Base-by-base conservation (phyloP, 1,140 invertebrate species). In the Homalodisca vitripennis region DNA sequence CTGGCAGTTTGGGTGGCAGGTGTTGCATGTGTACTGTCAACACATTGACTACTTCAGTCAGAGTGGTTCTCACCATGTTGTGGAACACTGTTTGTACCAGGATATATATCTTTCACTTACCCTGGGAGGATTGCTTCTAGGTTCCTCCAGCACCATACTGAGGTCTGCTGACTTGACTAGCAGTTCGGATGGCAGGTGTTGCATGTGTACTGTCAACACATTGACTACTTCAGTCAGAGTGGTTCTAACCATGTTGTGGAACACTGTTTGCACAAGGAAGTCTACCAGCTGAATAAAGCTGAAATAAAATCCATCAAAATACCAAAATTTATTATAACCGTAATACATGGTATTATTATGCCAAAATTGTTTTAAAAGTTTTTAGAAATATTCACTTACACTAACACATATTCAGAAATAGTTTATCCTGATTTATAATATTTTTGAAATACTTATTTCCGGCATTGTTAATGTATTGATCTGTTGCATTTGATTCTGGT, bases 231-330 rank as follows among this genome's bases (percentile, higher is more conserved):
- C 84, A 3, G 78, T 76, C 67, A 89, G 86, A 0, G 90, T 90
- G 71, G 87, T 87, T 13, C 86, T 82, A 24, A 90, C 82, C 55
- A 92, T 77, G 13, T 82, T 79, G 74, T 89, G 86, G 75, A 91
- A 81, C 76, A 89, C 88, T 74, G 84, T 86, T 60, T 88, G 85
- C 31, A 88, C 86, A 76, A 90, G 84, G 76, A 91, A 92, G 77
- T 93, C 92, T 12, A 85, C 82, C 47, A 92, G 74, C 27, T 87
- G 88, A 71, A 92, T 90, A 73, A 91, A 92, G 75, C 90, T 92
- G 78, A 30, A 78, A 79, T 65, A 70, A 53, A 60, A 71, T 41
- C 46, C 63, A 41, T 0, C 67, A 70, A 51, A 12, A 20, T 51
- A 20, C 14, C 17, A 6, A 41, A 41, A 41, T 41, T 41, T 41